Evolutionary conservation across 2,113 vertebrate species (phyloP).

Genomic region (Aegypius monachus): DNA sequence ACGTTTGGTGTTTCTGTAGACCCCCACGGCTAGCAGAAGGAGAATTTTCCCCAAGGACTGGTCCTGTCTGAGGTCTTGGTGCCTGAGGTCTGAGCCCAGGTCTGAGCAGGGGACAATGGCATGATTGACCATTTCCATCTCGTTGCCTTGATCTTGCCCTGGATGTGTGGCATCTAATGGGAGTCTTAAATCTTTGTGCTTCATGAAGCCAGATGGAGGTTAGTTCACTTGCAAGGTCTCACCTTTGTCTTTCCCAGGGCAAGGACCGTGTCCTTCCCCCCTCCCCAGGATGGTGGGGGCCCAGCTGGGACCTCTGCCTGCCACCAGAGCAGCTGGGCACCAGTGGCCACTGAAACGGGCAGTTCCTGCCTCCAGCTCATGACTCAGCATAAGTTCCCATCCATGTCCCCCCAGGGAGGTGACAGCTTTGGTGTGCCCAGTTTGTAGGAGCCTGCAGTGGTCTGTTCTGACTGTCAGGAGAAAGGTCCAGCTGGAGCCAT

Average conservation of each 20-base stretch:
- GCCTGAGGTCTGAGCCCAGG: neutral
- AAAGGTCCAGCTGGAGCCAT: neutral
- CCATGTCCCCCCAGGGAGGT: fast-evolving
- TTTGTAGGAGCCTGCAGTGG: fast-evolving
- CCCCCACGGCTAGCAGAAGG: neutral
- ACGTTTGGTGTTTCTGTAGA: neutral
- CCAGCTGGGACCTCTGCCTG: neutral
- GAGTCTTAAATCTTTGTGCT: neutral
- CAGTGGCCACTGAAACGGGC: fast-evolving
- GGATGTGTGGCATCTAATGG: fast-evolving
- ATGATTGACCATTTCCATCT: neutral
- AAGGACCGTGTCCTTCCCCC: neutral
- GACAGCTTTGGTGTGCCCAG: neutral
- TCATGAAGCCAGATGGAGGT: neutral
- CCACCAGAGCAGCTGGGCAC: neutral
- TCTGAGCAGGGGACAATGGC: fast-evolving
- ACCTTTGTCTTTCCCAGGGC: neutral
- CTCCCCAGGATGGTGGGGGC: neutral
- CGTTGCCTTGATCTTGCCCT: neutral
- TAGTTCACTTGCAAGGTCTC: neutral
- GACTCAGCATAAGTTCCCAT: neutral
- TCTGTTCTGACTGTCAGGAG: neutral
- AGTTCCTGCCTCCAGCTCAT: neutral
- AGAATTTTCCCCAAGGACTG: neutral
- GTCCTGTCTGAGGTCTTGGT: neutral